Conservation (phyloP, 1,140 invertebrate species). For the Schlechtendalia chinensis region DNA sequence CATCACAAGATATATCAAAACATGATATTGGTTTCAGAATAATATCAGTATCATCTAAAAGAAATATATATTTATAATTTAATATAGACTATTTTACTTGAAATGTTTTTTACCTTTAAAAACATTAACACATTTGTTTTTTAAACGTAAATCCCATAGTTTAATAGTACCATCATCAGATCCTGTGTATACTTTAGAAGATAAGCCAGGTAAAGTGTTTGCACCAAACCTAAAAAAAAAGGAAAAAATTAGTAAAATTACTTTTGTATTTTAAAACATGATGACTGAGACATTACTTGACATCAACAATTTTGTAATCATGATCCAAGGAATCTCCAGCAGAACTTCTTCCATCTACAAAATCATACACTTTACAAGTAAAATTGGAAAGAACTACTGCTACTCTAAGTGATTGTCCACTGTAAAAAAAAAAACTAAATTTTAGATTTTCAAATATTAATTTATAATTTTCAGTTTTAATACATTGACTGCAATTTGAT, state of each 20-base stretch:
- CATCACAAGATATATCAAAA: conserved; percentile 75
- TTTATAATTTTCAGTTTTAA: neutral
- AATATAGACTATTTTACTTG: neutral
- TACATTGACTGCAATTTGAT: too few species aligned
- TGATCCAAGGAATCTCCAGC: neutral
- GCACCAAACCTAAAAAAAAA: conserved; percentile 36
- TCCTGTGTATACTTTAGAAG: conserved; percentile 58
- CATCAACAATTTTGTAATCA: conserved; percentile 30
- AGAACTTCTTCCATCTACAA: neutral
- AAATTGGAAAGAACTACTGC: neutral
- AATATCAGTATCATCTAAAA: conserved; percentile 59
- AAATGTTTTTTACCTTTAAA: conserved; percentile 57
- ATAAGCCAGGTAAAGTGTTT: neutral
- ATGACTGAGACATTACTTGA: conserved; percentile 33
- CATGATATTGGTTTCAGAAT: conserved; percentile 63
- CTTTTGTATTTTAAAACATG: neutral
- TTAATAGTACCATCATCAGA: conserved; percentile 64
- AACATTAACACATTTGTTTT: conserved; percentile 59
- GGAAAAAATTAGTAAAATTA: neutral
- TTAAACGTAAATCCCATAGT: conserved; percentile 66
- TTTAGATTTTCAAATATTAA: neutral
- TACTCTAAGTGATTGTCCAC: conserved; percentile 31
- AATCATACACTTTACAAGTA: conserved; percentile 34
- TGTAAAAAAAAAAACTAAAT: conserved; percentile 5
- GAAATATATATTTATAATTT: neutral